Evolutionary conservation across 2,888 invertebrate genomes (phyloP).

Genomic region (Eugnorisma glareosa): DNA sequence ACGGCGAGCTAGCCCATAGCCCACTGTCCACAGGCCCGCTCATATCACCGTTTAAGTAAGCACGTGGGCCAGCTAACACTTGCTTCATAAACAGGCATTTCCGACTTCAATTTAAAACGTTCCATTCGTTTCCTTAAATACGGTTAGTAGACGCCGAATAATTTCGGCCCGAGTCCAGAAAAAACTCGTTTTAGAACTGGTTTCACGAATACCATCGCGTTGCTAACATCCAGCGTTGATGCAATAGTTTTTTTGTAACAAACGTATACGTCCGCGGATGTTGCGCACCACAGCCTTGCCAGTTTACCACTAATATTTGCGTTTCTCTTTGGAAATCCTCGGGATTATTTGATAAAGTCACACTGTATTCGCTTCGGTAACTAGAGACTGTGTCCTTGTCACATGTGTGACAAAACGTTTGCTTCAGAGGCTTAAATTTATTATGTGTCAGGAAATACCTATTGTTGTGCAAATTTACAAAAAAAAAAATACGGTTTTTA

Average conservation of each 20-base stretch:
- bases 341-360: conserved; percentile 58
- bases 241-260: conserved; percentile 69
- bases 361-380: conserved; percentile 17
- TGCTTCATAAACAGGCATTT: conserved; percentile 41
- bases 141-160: conserved; percentile 44
- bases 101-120: conserved; percentile 43
- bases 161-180: conserved; percentile 54
- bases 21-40: too few species aligned
- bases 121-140: conserved; percentile 46
- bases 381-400: conserved; percentile 34
- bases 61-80: conserved; percentile 13
- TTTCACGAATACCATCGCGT: conserved; percentile 64
- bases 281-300: conserved; percentile 71
- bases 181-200: conserved; percentile 67
- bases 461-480: background rate
- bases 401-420: conserved; percentile 19
- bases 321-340: conserved; percentile 69
- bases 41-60: background rate
- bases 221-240: conserved; percentile 70
- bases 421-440: conserved; percentile 4
- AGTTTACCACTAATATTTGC: conserved; percentile 65
- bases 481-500: background rate
- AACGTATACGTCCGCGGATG: conserved; percentile 66
- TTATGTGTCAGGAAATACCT: background rate
- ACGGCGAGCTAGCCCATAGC: too few species aligned